phyloP scores from a whole-genome alignment of 2,888 invertebrate genomes.

The Petrophora chlorosata region DNA sequence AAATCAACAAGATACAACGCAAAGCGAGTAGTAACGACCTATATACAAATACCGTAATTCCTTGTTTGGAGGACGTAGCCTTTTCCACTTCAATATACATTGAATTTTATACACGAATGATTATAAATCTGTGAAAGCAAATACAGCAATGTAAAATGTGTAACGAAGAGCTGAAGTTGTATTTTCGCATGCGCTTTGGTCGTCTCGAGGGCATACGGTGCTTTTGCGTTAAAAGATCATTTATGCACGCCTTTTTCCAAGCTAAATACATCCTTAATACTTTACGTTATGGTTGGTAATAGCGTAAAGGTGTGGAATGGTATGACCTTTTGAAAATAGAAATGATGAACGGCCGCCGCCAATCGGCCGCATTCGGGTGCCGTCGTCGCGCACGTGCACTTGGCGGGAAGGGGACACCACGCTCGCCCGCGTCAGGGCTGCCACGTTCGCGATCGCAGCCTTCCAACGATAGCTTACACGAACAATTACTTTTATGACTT shows the following conservation, averaged over 20 bases:
- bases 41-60: slow-evolving; percentile 61
- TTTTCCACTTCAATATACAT: slow-evolving; percentile 44
- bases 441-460: slow-evolving; percentile 46
- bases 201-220: slow-evolving; percentile 69
- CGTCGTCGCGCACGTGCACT: slow-evolving; percentile 74
- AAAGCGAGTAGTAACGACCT: slow-evolving; percentile 68
- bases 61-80: slow-evolving; percentile 40
- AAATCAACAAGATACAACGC: slow-evolving; percentile 72
- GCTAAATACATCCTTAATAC: slow-evolving; percentile 22
- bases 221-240: slow-evolving; percentile 32
- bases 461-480: slow-evolving; percentile 35
- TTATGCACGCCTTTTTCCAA: slow-evolving; percentile 17
- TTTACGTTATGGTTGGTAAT: background rate
- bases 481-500: slow-evolving; percentile 45
- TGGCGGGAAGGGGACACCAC: slow-evolving; percentile 57
- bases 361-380: slow-evolving; percentile 73
- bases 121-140: slow-evolving; percentile 29
- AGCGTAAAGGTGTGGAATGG: background rate
- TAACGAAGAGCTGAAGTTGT: slow-evolving; percentile 41
- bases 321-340: slow-evolving; percentile 39
- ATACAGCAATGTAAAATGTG: slow-evolving; percentile 48
- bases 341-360: slow-evolving; percentile 49
- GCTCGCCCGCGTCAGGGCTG: slow-evolving; percentile 52
- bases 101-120: slow-evolving; percentile 18
- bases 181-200: slow-evolving; percentile 74